A percentile compares a stretch with the other conserved stretches of the same genome.
Conservation (phyloP, 2,888 invertebrate genomes). For the Himalopsyche anomala region DNA sequence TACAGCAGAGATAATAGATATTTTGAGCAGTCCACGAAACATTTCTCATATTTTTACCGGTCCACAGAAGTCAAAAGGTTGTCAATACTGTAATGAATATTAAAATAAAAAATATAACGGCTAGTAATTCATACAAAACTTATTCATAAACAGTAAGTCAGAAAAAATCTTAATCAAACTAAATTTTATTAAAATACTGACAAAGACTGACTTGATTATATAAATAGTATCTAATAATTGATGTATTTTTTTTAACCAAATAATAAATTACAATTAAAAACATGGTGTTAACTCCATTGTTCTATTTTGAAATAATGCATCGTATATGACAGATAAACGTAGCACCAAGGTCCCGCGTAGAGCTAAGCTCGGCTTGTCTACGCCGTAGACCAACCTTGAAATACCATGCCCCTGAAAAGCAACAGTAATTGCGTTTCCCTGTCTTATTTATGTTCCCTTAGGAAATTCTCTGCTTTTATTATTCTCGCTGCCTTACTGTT, state of each 20-base stretch:
- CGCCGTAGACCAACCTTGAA: conserved; percentile 3
- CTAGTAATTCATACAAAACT: no score
- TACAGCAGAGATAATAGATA: no score
- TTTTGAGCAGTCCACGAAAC: no score
- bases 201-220: background rate
- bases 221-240: background rate
- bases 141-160: no score
- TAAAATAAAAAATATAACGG: no score
- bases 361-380: background rate
- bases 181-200: no score
- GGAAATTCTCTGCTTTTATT: background rate
- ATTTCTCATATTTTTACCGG: no score
- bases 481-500: background rate
- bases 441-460: background rate
- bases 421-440: conserved; percentile 5
- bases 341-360: background rate
- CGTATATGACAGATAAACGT: background rate
- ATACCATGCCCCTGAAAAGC: background rate
- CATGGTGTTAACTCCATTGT: no score
- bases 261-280: background rate
- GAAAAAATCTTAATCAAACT: no score
- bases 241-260: background rate
- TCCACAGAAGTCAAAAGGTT: no score
- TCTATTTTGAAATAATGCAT: background rate
- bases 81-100: no score